Base-by-base conservation (phyloP, 2,888 invertebrate genomes). In the Pammene fasciana region DNA sequence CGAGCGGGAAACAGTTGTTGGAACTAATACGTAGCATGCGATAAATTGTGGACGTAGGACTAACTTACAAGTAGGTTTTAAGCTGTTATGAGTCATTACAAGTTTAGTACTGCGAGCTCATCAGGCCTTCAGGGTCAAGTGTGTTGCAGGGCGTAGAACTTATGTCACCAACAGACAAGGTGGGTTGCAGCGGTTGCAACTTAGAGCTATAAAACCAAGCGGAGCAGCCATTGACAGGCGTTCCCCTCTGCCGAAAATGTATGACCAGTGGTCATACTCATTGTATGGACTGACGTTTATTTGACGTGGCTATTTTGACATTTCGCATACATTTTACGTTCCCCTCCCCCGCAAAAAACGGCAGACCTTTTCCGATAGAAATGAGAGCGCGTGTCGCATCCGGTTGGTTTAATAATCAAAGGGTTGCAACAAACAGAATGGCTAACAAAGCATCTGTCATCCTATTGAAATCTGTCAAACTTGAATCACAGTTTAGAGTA, bases 1-100 rank as follows among this genome's bases (percentile, higher is more conserved):
- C 65, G 67, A 55, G 54, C 38, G 13, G 54, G 65, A 45, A 56
- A 43, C 45, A 54, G 59, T 68, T 68, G 62, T 50, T 62, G 16
- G 8, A 62, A 52, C 62, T 50, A 62, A 41, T 59, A 9, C 43
- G 41, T 43, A 16, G 38, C 61, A 50, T 18, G 34, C 46, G 60
- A 62, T 62, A 62, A 62, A 52, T 52, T 48, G 48, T 61, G 18
- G 26, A 52, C 50, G 18, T 52, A 18, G 36, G 38, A 61, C 61
- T 16, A 16, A 41, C 50, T 41, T 62, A 11, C 52, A 52, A 18
- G 13, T 50, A 18, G 18, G 38, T 48, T 56, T 16, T 50, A 18
- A 52, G 26, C 52, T 3, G 34, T n/a, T n/a, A 18, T 50, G 34
- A 54, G n/a, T 54, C 18, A 45, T 18, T 11, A 16, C 2, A 48